phyloP scores from a whole-genome alignment of 2,797 vertebrate genomes.

The Ctenopoma kingsleyae region DNA sequence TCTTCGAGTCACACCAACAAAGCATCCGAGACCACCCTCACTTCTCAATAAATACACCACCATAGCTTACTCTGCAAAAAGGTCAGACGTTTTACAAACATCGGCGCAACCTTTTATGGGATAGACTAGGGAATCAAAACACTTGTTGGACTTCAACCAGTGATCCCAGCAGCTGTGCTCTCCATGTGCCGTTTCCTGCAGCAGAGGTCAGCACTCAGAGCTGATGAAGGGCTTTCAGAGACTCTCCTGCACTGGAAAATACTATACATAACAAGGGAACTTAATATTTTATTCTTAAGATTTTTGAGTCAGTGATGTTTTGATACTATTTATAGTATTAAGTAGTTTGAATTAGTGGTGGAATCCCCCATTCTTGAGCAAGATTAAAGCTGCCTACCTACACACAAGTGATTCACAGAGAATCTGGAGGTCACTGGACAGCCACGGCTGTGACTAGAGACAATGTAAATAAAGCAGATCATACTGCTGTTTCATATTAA shows the following conservation, averaged over 20 bases:
- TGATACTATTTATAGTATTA: neutral
- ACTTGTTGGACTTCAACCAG: constrained; percentile 38
- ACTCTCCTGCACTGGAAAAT: constrained; percentile 11
- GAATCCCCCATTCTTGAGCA: neutral
- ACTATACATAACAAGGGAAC: neutral
- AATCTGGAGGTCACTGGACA: too few species aligned
- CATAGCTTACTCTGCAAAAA: constrained; percentile 33
- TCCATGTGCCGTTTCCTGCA: constrained; percentile 49
- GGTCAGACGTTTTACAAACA: constrained; percentile 59
- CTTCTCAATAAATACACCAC: constrained; percentile 50
- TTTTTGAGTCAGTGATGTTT: neutral
- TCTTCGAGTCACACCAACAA: constrained; percentile 45
- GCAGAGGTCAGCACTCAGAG: constrained; percentile 23
- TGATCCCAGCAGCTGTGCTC: constrained; percentile 69
- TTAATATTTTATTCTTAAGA: neutral
- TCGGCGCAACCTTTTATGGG: constrained; percentile 37
- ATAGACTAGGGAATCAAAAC: constrained; percentile 59
- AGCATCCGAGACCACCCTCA: constrained; percentile 58
- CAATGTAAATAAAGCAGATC: neutral
- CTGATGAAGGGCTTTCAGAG: constrained; percentile 9
- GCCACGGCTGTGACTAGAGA: too few species aligned
- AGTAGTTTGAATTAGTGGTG: too few species aligned
- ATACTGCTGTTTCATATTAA: constrained; percentile 1
- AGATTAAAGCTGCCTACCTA: neutral
- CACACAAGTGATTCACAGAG: too few species aligned